phyloP scores from a whole-genome alignment of 2,888 invertebrate genomes.

The Germaria angustata region DNA sequence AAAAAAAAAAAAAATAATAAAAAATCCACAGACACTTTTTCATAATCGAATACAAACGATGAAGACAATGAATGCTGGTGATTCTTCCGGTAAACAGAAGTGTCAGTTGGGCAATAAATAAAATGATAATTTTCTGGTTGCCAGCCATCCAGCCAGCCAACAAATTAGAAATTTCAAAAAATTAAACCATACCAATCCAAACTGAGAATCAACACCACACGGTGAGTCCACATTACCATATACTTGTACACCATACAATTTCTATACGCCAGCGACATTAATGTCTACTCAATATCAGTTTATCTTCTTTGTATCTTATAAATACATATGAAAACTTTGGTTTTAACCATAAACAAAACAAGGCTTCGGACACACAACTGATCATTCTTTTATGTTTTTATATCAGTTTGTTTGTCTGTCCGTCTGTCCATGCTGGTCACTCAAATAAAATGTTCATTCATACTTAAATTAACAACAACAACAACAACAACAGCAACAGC shows the following conservation, averaged over 20 bases:
- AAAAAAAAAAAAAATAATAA: background rate
- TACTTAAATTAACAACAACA: conserved; percentile 44
- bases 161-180: conserved; percentile 49
- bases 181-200: conserved; percentile 2
- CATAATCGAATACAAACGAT: conserved; percentile 59
- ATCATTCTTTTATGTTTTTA: conserved; percentile 46
- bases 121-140: conserved; percentile 69
- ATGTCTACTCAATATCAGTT: conserved; percentile 63
- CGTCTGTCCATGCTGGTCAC: conserved; percentile 42
- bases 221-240: conserved; percentile 2
- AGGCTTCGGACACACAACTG: conserved; percentile 51
- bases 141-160: conserved; percentile 37
- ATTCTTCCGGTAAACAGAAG: conserved; percentile 72
- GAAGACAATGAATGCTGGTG: conserved; percentile 37
- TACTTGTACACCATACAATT: background rate
- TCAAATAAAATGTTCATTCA: conserved; percentile 62
- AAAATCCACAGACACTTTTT: background rate
- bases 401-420: conserved; percentile 21
- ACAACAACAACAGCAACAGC: background rate
- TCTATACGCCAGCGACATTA: conserved; percentile 44
- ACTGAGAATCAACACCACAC: conserved; percentile 70
- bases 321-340: conserved; percentile 32
- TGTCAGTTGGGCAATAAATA: conserved; percentile 72
- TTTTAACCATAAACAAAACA: conserved; percentile 63
- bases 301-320: conserved; percentile 56